Evolutionary conservation across 2,888 invertebrate species (phyloP).

Genomic region (Halictus quadricinctus): DNA sequence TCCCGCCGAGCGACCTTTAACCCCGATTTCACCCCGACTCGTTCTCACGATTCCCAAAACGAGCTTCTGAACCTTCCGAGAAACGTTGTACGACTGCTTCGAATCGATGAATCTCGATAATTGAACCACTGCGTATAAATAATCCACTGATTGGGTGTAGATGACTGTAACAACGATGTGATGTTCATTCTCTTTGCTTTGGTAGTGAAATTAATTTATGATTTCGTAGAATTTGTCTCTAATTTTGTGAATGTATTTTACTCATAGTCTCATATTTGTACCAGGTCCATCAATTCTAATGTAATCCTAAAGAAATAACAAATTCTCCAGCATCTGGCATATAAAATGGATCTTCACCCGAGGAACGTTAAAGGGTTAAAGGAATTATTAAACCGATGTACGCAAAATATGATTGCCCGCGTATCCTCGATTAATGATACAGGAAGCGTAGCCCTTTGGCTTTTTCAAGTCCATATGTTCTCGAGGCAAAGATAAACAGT

Average conservation of each 20-base stretch:
- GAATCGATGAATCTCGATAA: background rate
- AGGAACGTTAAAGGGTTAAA: background rate
- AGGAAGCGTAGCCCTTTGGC: background rate
- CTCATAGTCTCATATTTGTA: too few species aligned
- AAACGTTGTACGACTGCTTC: background rate
- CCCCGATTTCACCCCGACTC: conserved; percentile 38
- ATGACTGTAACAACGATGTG: too few species aligned
- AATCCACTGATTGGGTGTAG: too few species aligned
- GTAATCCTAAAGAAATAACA: background rate
- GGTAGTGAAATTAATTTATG: too few species aligned
- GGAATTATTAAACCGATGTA: background rate
- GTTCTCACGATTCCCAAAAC: background rate
- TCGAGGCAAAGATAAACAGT: background rate
- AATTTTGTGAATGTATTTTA: background rate
- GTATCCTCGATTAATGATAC: background rate
- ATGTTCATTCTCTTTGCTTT: too few species aligned
- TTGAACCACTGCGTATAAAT: background rate
- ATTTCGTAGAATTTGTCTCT: background rate
- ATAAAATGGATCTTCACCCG: background rate
- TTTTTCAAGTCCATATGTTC: background rate
- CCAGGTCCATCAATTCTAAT: background rate
- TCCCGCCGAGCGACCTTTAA: conserved; percentile 48
- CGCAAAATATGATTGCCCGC: background rate
- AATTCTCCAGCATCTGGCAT: background rate
- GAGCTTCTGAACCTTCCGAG: background rate